Evolutionary conservation across 2,888 invertebrate genomes (phyloP).

Genomic region (Brassicogethes aeneus): DNA sequence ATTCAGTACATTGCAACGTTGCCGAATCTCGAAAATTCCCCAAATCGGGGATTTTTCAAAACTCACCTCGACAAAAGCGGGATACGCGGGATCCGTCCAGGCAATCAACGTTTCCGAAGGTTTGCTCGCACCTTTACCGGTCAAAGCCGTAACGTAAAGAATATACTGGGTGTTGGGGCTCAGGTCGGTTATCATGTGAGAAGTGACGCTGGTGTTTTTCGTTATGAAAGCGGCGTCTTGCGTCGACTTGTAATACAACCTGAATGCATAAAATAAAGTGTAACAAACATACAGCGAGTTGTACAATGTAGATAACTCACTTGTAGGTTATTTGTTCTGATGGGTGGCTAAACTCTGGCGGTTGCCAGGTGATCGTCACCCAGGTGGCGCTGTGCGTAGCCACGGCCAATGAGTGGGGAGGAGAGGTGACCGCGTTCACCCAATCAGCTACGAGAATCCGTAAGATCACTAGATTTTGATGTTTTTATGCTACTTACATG

Average conservation of each 20-base stretch:
- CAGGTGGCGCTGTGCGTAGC: slow-evolving; percentile 74
- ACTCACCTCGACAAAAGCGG: slow-evolving; percentile 73
- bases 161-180: slow-evolving; percentile 77
- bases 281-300: neutral
- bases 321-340: slow-evolving; percentile 68
- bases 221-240: slow-evolving; percentile 52
- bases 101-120: slow-evolving; percentile 76
- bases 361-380: slow-evolving; percentile 76
- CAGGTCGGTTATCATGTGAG: slow-evolving; percentile 60
- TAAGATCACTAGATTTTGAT: neutral
- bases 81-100: slow-evolving; percentile 82
- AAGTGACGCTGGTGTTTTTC: slow-evolving; percentile 59
- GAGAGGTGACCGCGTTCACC: slow-evolving; percentile 64
- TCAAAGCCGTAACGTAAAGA: slow-evolving; percentile 64
- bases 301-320: slow-evolving; percentile 37
- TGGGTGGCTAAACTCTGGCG: slow-evolving; percentile 74
- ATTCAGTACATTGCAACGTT: too few species aligned
- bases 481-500: slow-evolving; percentile 33
- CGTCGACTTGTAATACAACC: slow-evolving; percentile 62
- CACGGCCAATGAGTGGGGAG: slow-evolving; percentile 71
- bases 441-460: slow-evolving; percentile 30
- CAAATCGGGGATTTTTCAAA: neutral
- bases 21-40: too few species aligned
- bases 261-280: slow-evolving; percentile 36
- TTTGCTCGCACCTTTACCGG: slow-evolving; percentile 59